Evolutionary conservation across 2,113 vertebrate species (phyloP).

Genomic region (Butorides virescens): DNA sequence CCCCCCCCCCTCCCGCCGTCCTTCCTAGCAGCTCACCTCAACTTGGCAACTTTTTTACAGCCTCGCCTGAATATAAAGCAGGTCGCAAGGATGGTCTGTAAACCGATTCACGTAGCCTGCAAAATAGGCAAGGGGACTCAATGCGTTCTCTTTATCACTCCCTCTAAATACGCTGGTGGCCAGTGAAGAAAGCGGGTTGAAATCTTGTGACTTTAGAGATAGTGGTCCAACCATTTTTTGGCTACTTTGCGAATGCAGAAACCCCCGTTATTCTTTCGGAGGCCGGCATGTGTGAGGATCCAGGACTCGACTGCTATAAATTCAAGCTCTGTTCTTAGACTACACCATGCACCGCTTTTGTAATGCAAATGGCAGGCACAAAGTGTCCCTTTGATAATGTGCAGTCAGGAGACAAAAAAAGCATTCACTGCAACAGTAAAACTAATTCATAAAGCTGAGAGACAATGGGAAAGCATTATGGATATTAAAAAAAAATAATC

Average conservation of each 20-base stretch:
- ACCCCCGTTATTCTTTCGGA: constrained; percentile 44
- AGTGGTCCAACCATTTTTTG: constrained; percentile 56
- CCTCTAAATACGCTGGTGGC: neutral
- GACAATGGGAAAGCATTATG: constrained; percentile 75
- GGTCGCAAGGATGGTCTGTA: neutral
- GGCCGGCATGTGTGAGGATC: constrained; percentile 59
- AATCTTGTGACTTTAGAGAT: constrained; percentile 49
- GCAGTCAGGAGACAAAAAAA: constrained; percentile 82
- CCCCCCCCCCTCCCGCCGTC: neutral
- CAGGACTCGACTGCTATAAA: constrained; percentile 69
- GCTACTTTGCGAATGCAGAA: constrained; percentile 22
- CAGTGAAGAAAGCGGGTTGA: constrained; percentile 20
- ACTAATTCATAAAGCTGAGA: constrained; percentile 81
- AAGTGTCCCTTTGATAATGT: constrained; percentile 90
- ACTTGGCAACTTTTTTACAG: constrained; percentile 42
- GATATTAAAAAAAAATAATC: constrained; percentile 38
- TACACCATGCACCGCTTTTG: constrained; percentile 78
- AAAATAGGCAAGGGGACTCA: neutral
- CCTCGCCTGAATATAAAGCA: constrained; percentile 10
- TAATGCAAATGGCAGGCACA: constrained; percentile 87
- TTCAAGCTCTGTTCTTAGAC: constrained; percentile 75
- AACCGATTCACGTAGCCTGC: neutral
- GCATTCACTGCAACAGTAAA: constrained; percentile 82
- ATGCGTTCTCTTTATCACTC: neutral
- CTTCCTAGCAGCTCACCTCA: constrained; percentile 5